Base-by-base conservation (phyloP, 2,113 vertebrate species). In the Clarias magur region DNA sequence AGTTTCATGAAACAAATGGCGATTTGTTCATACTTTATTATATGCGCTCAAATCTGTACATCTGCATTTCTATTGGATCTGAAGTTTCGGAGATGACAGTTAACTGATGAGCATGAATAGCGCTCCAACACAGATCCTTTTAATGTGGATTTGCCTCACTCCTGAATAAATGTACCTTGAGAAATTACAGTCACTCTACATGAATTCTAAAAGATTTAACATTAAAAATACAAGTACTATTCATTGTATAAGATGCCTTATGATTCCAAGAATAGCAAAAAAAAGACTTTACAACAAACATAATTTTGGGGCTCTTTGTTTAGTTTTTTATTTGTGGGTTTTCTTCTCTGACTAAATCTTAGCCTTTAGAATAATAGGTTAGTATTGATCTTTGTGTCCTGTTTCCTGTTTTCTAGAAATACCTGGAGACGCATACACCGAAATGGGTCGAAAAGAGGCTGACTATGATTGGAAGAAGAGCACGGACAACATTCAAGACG, bases 401-500 rank as follows among this genome's bases (percentile, higher is more conserved):
- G 34, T 84, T 53, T 85, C 42, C 72, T 84, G 15, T 6, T 62
- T 23, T 60, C 0, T 91, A 96, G 96, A 94, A 67, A 88, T 94
- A 93, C 92, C 95, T 87, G 92, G 87, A 78, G 94, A 95, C 94
- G 92, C 91, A 90, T 91, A 93, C 93, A 94, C 95, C 93, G 94
- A 93, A 56, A 98, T 98, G 97, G 97, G 97, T 42, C 95, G 95
- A 81, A 97, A 97, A 79, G 97, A 97, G 75, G 91, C 56, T 0
- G 92, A 94, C 88, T 92, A 93, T 19, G 93, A 96, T 83, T 99
- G 98, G 98, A 99, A 97, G 94, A 98, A 99, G 80, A 96, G 94
- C 91, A 99, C 97, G 0, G 96, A 95, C 82, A 97, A 99, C 93
- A 99, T 99, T 91, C 95, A 96, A 16, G 97, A 98, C 60, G 95